These are phyloP conservation scores for Himalopsyche kuldschensis DNA, from an alignment of 2,888 invertebrate species.

Conservation along the genomic window DNA sequence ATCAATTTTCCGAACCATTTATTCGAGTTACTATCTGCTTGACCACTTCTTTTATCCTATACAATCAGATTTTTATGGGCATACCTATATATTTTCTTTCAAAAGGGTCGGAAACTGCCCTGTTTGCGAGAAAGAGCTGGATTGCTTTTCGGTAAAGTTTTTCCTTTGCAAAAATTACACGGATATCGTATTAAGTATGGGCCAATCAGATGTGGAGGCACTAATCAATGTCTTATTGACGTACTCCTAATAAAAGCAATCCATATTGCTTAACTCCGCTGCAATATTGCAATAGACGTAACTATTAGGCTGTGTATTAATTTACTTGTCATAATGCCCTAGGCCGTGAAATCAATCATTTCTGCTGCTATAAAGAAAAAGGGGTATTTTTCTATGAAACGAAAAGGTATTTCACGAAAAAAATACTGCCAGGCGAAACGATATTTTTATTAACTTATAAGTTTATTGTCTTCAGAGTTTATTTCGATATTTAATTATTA, in stretches of 20 bases:
- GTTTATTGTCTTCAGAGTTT: too few species aligned
- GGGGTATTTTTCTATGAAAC: too few species aligned
- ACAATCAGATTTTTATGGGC: conserved; percentile 22
- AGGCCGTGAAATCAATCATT: too few species aligned
- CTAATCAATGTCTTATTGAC: background rate
- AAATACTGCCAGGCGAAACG: too few species aligned
- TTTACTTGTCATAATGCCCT: too few species aligned
- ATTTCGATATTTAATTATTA: too few species aligned
- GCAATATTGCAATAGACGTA: background rate
- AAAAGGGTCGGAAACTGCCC: conserved; percentile 18
- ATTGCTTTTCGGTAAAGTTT: background rate
- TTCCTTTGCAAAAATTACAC: background rate
- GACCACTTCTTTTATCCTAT: conserved; percentile 23
- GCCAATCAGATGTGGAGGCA: background rate
- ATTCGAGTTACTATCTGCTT: conserved; percentile 9
- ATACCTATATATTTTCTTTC: conserved; percentile 3
- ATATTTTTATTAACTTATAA: too few species aligned
- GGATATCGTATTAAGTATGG: background rate
- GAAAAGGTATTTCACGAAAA: too few species aligned
- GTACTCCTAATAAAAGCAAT: background rate
- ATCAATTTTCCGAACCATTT: conserved; percentile 38
- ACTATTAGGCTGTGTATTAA: too few species aligned
- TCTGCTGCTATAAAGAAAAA: too few species aligned
- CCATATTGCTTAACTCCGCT: background rate
- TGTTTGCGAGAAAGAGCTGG: background rate